Conservation (phyloP, 2,797 vertebrate species). For the Emydoidea blandingii region DNA sequence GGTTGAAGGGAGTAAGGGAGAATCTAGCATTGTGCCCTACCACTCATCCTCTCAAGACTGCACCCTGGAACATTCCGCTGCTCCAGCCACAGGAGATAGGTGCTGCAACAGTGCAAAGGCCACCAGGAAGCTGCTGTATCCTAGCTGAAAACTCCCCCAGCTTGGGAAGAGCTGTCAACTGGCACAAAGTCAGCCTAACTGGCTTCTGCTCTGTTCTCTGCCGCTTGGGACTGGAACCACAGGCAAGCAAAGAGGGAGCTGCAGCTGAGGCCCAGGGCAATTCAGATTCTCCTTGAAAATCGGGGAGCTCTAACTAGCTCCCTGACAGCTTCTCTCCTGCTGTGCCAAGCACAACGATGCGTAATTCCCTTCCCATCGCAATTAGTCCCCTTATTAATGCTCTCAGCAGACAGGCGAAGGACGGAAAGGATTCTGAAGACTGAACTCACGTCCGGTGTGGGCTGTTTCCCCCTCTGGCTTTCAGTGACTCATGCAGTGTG, state of each 20-base stretch:
- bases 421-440: background rate
- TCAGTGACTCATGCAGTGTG: rapidly evolving
- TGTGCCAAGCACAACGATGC: background rate
- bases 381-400: rapidly evolving
- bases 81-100: background rate
- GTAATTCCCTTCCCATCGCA: background rate
- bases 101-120: rapidly evolving
- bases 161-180: background rate
- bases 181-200: background rate
- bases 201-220: background rate
- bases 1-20: rapidly evolving
- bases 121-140: background rate
- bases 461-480: background rate
- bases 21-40: background rate
- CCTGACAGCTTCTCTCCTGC: background rate
- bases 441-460: rapidly evolving
- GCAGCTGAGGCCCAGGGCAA: background rate
- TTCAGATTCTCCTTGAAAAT: rapidly evolving
- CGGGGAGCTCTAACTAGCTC: background rate
- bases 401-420: rapidly evolving
- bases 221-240: rapidly evolving
- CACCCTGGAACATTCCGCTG: background rate
- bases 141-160: background rate
- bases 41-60: rapidly evolving
- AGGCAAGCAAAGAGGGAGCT: background rate